Conservation (phyloP, 1,140 invertebrate species). For the Limonius californicus region DNA sequence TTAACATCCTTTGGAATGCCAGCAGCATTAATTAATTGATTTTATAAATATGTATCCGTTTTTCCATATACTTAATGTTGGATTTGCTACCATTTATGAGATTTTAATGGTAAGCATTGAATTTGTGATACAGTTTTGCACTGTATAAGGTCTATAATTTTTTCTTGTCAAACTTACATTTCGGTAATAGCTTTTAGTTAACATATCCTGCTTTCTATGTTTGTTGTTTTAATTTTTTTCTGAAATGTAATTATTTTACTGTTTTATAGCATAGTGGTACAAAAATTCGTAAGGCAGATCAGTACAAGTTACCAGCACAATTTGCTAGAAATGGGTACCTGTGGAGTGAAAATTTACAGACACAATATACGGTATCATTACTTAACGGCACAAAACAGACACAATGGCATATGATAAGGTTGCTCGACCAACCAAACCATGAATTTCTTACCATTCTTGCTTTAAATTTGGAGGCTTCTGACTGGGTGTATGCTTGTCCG, state of each 20-base stretch:
- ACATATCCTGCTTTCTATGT: no score
- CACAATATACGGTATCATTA: constrained; percentile 47
- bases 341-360: constrained; percentile 51
- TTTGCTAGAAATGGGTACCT: constrained; percentile 30
- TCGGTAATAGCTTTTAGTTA: no score
- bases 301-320: constrained; percentile 20
- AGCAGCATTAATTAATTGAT: no score
- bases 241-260: constrained; percentile 8
- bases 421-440: constrained; percentile 52
- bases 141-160: no score
- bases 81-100: no score
- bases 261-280: constrained; percentile 39
- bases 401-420: constrained; percentile 59
- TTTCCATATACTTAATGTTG: no score
- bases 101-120: no score
- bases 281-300: constrained; percentile 25
- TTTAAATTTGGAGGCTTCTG: constrained; percentile 58
- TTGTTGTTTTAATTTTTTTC: no score
- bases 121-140: no score
- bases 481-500: constrained; percentile 72
- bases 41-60: no score
- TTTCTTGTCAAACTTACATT: not conserved
- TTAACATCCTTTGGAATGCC: no score
- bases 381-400: constrained; percentile 35
- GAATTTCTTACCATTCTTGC: constrained; percentile 56